phyloP scores from a whole-genome alignment of 2,888 invertebrate species.

The Achlya flavicornis region DNA sequence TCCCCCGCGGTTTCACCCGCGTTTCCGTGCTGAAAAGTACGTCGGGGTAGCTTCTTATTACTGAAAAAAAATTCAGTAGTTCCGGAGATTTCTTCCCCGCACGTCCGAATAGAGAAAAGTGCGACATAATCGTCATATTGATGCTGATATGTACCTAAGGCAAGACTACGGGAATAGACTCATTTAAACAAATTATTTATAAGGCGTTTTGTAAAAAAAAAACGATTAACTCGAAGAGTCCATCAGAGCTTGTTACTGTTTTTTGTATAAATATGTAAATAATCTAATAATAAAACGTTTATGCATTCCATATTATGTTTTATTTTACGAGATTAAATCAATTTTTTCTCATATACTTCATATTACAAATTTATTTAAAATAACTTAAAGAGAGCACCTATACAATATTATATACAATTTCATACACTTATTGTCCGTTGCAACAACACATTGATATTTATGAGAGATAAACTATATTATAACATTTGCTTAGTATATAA shows the following conservation, averaged over 20 bases:
- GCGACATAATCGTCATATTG: too few species aligned
- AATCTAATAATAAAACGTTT: background rate
- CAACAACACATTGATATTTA: background rate
- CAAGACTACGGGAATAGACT: too few species aligned
- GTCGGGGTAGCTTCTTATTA: too few species aligned
- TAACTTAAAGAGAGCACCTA: constrained; percentile 1
- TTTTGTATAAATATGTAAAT: constrained; percentile 15
- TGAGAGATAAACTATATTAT: too few species aligned
- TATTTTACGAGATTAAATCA: constrained; percentile 14
- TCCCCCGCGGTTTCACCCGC: too few species aligned
- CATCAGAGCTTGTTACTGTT: background rate
- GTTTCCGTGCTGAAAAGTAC: too few species aligned
- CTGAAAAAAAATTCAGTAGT: too few species aligned
- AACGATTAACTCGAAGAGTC: too few species aligned
- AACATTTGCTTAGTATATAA: too few species aligned
- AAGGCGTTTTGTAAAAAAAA: too few species aligned
- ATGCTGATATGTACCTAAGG: too few species aligned
- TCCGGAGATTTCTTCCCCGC: background rate
- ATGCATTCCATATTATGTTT: constrained; percentile 20
- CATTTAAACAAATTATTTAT: too few species aligned
- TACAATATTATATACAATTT: background rate
- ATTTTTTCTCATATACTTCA: constrained; percentile 2
- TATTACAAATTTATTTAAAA: constrained; percentile 1
- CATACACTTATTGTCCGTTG: background rate
- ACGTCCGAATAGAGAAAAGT: background rate